These are phyloP conservation scores for Sepiola atlantica DNA, from an alignment of 2,888 invertebrate genomes.

Conservation along the genomic window DNA sequence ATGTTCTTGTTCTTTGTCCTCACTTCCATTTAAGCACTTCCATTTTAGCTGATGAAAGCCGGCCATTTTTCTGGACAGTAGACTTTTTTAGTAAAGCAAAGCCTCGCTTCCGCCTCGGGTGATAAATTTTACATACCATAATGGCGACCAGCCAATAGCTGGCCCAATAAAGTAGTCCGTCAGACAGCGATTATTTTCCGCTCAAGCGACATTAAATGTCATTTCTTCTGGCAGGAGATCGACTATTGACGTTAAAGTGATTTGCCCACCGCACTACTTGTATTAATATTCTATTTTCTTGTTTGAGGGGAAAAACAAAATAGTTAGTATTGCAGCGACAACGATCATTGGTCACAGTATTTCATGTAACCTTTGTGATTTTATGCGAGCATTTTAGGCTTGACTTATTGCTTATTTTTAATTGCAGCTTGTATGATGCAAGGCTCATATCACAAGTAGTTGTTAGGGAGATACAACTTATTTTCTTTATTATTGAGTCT, in stretches of 20 bases:
- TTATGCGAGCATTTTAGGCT: background rate
- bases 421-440: background rate
- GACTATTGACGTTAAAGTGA: background rate
- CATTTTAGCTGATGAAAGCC: background rate
- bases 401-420: background rate
- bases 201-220: constrained; percentile 9
- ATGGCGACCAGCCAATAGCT: background rate
- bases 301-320: background rate
- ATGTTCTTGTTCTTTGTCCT: background rate
- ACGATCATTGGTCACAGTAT: background rate
- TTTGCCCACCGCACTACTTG: background rate
- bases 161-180: background rate
- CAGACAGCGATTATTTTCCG: constrained; percentile 6
- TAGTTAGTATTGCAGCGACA: background rate
- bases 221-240: background rate
- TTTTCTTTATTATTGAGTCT: background rate
- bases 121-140: constrained; percentile 1
- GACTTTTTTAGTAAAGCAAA: background rate
- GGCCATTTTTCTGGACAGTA: background rate
- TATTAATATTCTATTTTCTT: background rate
- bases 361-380: background rate
- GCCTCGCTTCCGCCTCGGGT: background rate
- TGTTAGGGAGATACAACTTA: background rate
- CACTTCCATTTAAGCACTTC: background rate
- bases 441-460: background rate